These are phyloP conservation scores for Sebastolobus alascanus DNA, from an alignment of 2,797 vertebrate genomes.

Conservation along the genomic window DNA sequence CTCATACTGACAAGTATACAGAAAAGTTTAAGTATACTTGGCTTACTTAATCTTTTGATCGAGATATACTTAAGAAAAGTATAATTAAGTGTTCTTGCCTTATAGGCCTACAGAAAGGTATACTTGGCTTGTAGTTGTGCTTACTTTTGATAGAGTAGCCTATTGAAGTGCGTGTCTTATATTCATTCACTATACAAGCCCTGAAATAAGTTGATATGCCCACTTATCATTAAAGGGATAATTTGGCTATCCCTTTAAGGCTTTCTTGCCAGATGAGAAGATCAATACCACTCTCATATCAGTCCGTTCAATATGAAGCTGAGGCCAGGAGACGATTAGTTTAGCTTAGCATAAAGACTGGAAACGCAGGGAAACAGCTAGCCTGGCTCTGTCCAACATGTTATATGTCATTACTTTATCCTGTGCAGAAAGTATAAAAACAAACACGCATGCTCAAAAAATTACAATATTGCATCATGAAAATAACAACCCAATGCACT, in stretches of 20 bases:
- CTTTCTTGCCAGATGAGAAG: neutral
- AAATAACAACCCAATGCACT: neutral
- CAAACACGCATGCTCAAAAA: neutral
- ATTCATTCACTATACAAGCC: neutral
- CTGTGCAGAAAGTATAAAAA: neutral
- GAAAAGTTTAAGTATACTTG: too few relatives aligned
- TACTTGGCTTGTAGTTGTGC: too few relatives aligned
- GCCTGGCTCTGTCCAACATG: neutral
- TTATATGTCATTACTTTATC: neutral
- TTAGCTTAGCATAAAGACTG: neutral
- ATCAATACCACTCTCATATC: neutral
- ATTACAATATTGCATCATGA: neutral
- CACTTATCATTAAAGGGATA: neutral
- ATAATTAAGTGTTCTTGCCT: too few relatives aligned
- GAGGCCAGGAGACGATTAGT: neutral
- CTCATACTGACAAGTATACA: too few relatives aligned
- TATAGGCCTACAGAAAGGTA: too few relatives aligned
- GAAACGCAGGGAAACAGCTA: neutral
- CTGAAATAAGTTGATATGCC: neutral
- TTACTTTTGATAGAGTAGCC: too few relatives aligned
- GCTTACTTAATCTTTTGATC: too few relatives aligned
- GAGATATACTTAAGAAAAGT: too few relatives aligned
- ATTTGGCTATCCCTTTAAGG: neutral
- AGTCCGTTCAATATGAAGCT: neutral
- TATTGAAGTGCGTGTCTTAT: too few relatives aligned